Base-by-base conservation (phyloP, 2,113 vertebrate species). In the Myiozetetes cayanensis region DNA sequence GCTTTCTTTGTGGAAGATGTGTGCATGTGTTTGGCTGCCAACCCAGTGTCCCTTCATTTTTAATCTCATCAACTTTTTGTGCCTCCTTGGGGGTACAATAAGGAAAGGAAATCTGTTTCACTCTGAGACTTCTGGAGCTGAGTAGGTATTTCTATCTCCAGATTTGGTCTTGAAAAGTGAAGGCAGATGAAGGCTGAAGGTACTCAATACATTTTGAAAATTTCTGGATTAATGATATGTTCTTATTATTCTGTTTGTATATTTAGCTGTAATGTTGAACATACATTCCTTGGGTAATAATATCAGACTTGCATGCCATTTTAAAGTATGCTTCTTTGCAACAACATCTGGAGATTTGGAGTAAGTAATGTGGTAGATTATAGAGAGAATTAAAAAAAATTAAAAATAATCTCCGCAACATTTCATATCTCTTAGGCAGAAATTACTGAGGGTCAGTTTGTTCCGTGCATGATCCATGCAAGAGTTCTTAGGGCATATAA, bases 401-500 rank as follows among this genome's bases (percentile, higher is more conserved):
- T 22, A 55, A 46, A 47, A 52, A 77, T n/a, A 56, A 15, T 78
- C 46, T 41, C 58, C 31, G 55, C 44, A 65, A 37, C 8, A 5
- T 83, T 93, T 91, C 12, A 2, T 90, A 19, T 82, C 39, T 85
- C 33, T 28, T 41, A 37, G 33, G 58, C 33, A 93, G 67, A 92
- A 65, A 33, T 87, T 92, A 56, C 33, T 47, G 49, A 52, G 44
- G 27, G 30, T 56, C 50, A 47, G 47, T 75, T 85, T 75, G 82
- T 87, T 90, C 35, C 22, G 74, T 53, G 33, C 76, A 23, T 73
- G 90, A 93, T 20, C 66, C 52, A 75, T 63, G 67, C 87, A 65
- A 88, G 89, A 39, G 85, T 56, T 96, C 88, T 93, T 89, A 89
- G 91, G 91, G 66, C 46, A 0, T 59, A 39, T 82, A 93, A 92